Evolutionary conservation across 2,888 invertebrate genomes (phyloP), one percentile per base, ranked within the genome.

Genomic region (Eupithecia insigniata): DNA sequence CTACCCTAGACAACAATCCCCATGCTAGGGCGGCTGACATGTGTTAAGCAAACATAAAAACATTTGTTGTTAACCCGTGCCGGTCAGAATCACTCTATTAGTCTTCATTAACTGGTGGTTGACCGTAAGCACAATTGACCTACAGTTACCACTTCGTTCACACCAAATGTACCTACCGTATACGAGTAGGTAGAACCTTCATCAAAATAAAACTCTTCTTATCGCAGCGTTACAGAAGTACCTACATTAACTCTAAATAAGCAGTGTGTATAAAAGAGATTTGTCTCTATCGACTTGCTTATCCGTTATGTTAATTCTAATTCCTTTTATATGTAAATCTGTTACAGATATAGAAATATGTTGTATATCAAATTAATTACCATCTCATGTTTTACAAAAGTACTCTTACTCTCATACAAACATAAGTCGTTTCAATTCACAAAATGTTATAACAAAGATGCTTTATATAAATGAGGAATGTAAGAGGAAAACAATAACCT

Each of bases 281-380:
- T 81, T 78, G 78, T 78, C 76, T 76, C 77, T 84, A 85, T 84
- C 84, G 79, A 76, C 77, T 75, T 68, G 78, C 82, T 80, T 78
- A 85, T 84, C 84, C 81, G 80, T 80, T 79, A 80, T 78, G 75
- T 76, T 74, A 76, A 85, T 84, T 85, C 64, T 83, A 81, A 85
- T 83, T 83, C 81, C 84, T 81, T 85, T 85, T 85, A 84, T 85
- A 85, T 85, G 85, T 82, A 82, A 84, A 85, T 85, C 46, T 71
- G 55, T 69, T 43, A 70, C 71, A 70, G 77, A 80, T 77, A 76
- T 18, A 39, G n/a, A n/a, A n/a, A n/a, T n/a, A n/a, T n/a, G n/a
- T n/a, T n/a, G 0, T 76, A 78, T 78, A 73, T 72, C 77, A 78
- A 71, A 70, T 74, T 81, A 81, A 80, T 83, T 78, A 80, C 75